Evolutionary conservation across 1,140 invertebrate genomes (phyloP), one percentile per base, ranked within the genome.

Genomic region (Stenopsyche tienmushanensis): DNA sequence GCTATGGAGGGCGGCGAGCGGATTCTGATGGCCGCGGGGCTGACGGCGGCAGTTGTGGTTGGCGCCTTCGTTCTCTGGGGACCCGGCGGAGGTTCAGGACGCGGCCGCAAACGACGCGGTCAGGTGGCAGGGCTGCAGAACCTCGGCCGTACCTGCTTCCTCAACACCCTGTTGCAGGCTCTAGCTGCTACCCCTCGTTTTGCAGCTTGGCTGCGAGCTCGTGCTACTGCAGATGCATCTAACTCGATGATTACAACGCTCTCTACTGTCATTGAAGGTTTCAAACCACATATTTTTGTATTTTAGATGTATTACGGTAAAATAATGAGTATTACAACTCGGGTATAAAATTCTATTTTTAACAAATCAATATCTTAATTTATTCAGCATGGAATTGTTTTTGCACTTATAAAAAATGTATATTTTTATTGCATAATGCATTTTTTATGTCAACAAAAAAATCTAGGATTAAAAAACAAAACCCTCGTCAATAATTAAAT

Each of bases 151-250:
- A 93, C 92, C 9, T 95, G 93, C 74, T 94, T 94, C 76, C 77
- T 95, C 7, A 94, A 94, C 79, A 91, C 91, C 0, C 76, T 95
- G 20, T 76, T 95, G 10, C 93, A 95, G 80, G 88, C 91, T 7
- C 74, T 94, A 23, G 90, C 91, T 24, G 87, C 92, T 10, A 94
- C 88, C 74, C 88, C 91, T 62, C 85, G 84, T 49, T 91, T 96
- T 73, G 84, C 90, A 25, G 82, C 83, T 7, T 96, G 93, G 93
- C 76, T 96, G n/a, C 21, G 24, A 9, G 82, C 84, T 68, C 83
- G 83, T 62, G 85, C 88, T 54, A 76, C 78, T 9, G 78, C 84
- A 39, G 77, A 80, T 3, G 82, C 82, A 39, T 78, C 78, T 39
- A 84, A 83, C 58, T 84, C 81, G 69, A 84, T 89, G 73, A 86